Evolutionary conservation across 2,888 invertebrate genomes (phyloP).

Genomic region (Harpagoxenus sublaevis): DNA sequence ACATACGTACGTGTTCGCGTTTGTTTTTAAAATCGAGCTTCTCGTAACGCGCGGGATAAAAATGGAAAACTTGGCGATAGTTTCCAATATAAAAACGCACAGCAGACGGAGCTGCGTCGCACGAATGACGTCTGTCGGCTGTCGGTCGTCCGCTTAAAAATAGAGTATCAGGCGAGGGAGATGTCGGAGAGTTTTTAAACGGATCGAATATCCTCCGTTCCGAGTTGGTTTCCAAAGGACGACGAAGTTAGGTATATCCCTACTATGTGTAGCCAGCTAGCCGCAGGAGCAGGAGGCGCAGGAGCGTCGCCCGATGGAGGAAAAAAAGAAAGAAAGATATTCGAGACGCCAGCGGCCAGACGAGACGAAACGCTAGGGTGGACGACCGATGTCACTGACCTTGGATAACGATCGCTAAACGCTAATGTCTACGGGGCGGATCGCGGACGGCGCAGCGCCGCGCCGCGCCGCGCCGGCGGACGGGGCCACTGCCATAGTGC

Average conservation of each 20-base stretch:
- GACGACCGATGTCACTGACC: slow-evolving; percentile 81
- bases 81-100: background rate
- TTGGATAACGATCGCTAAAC: slow-evolving; percentile 78
- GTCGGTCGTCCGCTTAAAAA: slow-evolving; percentile 41
- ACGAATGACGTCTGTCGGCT: slow-evolving; percentile 42
- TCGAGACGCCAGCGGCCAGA: slow-evolving; percentile 56
- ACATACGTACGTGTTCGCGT: background rate
- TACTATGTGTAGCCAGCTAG: background rate
- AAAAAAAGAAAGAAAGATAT: slow-evolving; percentile 62
- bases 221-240: slow-evolving; percentile 41
- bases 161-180: slow-evolving; percentile 14
- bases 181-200: slow-evolving; percentile 29
- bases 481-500: too few species aligned
- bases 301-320: slow-evolving; percentile 42
- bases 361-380: slow-evolving; percentile 66
- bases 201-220: slow-evolving; percentile 39
- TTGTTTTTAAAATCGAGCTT: background rate
- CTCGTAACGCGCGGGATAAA: background rate
- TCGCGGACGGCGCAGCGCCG: too few species aligned
- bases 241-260: slow-evolving; percentile 12
- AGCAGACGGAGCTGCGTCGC: background rate
- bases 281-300: slow-evolving; percentile 22
- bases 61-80: background rate
- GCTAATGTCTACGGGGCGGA: slow-evolving; percentile 63
- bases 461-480: too few species aligned